A percentile compares a stretch with the other conserved stretches of the same genome.
These are phyloP conservation scores for Malaclemys terrapin DNA, from an alignment of 2,113 vertebrate species.

Conservation along the genomic window DNA sequence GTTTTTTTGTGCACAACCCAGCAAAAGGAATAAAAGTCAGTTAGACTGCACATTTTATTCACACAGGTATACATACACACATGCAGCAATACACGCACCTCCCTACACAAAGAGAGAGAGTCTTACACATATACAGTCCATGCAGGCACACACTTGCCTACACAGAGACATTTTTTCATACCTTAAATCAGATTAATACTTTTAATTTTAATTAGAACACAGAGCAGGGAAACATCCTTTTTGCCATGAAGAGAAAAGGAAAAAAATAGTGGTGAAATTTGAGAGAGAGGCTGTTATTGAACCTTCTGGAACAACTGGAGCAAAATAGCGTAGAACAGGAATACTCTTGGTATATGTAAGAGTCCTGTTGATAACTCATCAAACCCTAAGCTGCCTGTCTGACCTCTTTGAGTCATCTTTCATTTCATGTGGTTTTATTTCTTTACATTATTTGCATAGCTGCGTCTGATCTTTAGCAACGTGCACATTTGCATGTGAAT, in stretches of 20 bases:
- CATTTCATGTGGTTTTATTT: neutral
- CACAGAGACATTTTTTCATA: too few relatives aligned
- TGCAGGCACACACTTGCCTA: too few relatives aligned
- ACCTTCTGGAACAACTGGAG: neutral
- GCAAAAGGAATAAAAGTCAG: too few relatives aligned
- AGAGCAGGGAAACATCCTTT: neutral
- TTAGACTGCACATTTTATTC: too few relatives aligned
- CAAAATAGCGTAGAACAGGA: neutral
- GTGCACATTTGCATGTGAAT: neutral
- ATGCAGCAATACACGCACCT: too few relatives aligned
- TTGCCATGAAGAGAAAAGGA: neutral
- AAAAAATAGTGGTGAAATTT: neutral
- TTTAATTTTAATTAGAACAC: conserved; percentile 10
- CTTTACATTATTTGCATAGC: neutral
- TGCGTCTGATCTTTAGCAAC: neutral
- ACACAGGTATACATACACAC: too few relatives aligned
- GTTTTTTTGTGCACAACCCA: too few relatives aligned
- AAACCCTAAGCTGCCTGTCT: neutral
- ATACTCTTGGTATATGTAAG: neutral
- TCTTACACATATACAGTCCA: too few relatives aligned
- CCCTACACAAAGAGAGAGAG: too few relatives aligned
- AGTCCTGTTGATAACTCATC: neutral
- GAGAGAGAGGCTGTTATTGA: neutral
- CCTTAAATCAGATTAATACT: neutral
- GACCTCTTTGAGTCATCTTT: too few relatives aligned